A percentile compares a stretch with the other conserved stretches of the same genome.
Conservation (phyloP, 1,140 invertebrate genomes). For the Trichomalopsis sarcophagae region DNA sequence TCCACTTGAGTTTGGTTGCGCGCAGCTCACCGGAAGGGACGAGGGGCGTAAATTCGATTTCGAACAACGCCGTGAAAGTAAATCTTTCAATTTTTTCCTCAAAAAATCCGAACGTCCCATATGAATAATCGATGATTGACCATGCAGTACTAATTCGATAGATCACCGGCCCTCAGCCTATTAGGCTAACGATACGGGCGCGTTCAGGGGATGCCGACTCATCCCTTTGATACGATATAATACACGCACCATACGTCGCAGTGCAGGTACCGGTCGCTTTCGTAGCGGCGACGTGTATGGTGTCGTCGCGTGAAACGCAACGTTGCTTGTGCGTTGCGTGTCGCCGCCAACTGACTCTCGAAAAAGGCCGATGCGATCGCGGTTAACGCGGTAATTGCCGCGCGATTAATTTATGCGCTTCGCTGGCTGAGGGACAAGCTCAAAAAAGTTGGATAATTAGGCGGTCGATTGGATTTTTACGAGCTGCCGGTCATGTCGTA, state of each 20-base stretch:
- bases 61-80: neutral
- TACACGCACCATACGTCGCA: conserved; percentile 12
- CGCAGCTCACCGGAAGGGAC: neutral
- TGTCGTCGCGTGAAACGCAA: neutral
- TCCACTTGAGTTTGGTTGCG: neutral
- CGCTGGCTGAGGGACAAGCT: conserved; percentile 55
- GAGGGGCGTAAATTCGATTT: neutral
- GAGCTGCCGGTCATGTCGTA: too few species aligned
- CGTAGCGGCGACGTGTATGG: too few species aligned
- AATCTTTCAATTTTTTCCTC: neutral
- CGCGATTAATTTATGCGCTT: conserved; percentile 66
- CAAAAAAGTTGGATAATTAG: too few species aligned
- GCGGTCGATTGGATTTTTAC: too few species aligned
- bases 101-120: neutral
- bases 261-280: neutral
- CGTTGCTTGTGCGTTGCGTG: conserved; percentile 14
- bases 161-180: neutral
- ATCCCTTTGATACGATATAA: neutral
- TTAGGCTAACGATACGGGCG: conserved; percentile 10
- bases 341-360: conserved; percentile 65
- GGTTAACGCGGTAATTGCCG: conserved; percentile 63
- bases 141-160: conserved; percentile 11
- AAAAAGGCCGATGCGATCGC: conserved; percentile 55
- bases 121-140: neutral
- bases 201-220: neutral